These are phyloP conservation scores for Gymnoscopelus braueri DNA, from an alignment of 2,797 vertebrate genomes.

Conservation along the genomic window DNA sequence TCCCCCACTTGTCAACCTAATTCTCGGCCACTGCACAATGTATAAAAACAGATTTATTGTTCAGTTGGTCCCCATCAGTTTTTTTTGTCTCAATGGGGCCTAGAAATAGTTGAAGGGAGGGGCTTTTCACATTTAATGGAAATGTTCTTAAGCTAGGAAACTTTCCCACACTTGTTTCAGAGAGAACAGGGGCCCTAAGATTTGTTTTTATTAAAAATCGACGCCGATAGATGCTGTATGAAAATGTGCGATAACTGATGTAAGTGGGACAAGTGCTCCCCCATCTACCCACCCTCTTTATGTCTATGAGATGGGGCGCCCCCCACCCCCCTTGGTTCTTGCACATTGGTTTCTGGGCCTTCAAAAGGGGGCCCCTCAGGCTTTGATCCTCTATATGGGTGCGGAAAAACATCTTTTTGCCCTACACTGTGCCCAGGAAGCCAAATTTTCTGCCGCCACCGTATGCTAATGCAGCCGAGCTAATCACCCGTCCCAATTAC, in stretches of 20 bases:
- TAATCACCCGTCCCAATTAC: constrained; percentile 78
- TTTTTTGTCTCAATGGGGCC: constrained; percentile 63
- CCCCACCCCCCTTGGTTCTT: constrained; percentile 77
- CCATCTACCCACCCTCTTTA: constrained; percentile 73
- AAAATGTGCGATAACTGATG: constrained; percentile 78
- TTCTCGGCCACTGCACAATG: constrained; percentile 53
- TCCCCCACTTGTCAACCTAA: constrained; percentile 57
- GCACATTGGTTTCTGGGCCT: constrained; percentile 90
- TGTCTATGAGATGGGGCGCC: constrained; percentile 83
- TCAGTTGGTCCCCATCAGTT: constrained; percentile 58
- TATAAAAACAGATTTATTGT: constrained; percentile 76
- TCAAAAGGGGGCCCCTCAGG: constrained; percentile 94
- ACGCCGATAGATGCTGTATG: constrained; percentile 66
- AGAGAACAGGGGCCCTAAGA: constrained; percentile 53
- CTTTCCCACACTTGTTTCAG: constrained; percentile 73
- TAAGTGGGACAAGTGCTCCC: constrained; percentile 73
- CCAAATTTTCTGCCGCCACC: constrained; percentile 77
- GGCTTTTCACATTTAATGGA: constrained; percentile 66
- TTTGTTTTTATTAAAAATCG: constrained; percentile 74
- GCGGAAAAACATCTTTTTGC: constrained; percentile 84
- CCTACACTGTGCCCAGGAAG: constrained; percentile 84
- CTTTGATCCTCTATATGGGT: constrained; percentile 94
- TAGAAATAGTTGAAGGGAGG: constrained; percentile 68
- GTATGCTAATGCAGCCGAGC: constrained; percentile 79
- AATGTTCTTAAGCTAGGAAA: constrained; percentile 63